These are phyloP conservation scores for Drosophila lowei DNA, from an alignment of 1,140 invertebrate genomes.

Conservation along the genomic window DNA sequence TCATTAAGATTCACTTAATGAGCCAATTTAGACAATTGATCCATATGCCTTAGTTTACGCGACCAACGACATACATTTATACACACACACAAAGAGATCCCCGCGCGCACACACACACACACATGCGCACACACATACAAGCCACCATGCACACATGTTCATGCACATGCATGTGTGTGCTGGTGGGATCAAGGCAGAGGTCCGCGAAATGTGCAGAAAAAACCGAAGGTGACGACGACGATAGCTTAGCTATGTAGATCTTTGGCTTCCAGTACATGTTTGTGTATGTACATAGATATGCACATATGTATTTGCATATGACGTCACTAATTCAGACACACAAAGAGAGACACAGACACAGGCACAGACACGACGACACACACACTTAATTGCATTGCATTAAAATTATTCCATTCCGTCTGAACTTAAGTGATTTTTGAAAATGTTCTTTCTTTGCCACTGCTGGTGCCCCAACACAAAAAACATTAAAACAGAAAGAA, in stretches of 20 bases:
- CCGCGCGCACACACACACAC: slow-evolving; percentile 1
- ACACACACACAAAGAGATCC: slow-evolving; percentile 30
- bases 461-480: slow-evolving; percentile 33
- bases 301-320: slow-evolving; percentile 16
- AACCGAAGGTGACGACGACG: slow-evolving; percentile 31
- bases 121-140: slow-evolving; percentile 9
- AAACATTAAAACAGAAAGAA: slow-evolving; percentile 35
- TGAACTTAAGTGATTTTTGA: slow-evolving; percentile 43
- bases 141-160: slow-evolving; percentile 1
- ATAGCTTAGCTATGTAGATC: slow-evolving; percentile 4
- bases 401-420: slow-evolving; percentile 27
- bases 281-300: slow-evolving; percentile 20
- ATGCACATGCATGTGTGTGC: slow-evolving; percentile 16
- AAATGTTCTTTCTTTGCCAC: slow-evolving; percentile 17
- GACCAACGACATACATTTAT: slow-evolving; percentile 37
- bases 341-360: slow-evolving; percentile 2
- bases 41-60: slow-evolving; percentile 80
- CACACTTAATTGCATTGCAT: slow-evolving; percentile 46
- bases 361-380: slow-evolving; percentile 1
- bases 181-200: slow-evolving; percentile 28
- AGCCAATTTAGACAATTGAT: slow-evolving; percentile 80
- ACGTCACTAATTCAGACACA: slow-evolving; percentile 37
- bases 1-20: slow-evolving; percentile 81
- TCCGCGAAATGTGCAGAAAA: slow-evolving; percentile 35
- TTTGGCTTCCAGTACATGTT: slow-evolving; percentile 24